Base-by-base conservation (phyloP, 1,140 invertebrate species). In the Mactra quadrangularis region DNA sequence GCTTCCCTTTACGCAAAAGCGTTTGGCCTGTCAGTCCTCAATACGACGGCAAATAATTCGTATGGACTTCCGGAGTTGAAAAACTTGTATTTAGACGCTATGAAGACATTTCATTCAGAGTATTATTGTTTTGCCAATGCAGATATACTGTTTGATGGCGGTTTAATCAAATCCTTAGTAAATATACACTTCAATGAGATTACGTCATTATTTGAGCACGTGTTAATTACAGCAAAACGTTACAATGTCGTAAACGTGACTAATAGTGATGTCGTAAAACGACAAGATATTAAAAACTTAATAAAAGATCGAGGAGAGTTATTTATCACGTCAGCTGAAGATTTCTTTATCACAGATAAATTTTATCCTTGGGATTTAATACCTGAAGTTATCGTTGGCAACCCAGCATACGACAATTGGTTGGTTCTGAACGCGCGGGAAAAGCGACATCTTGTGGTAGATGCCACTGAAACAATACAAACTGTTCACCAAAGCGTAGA, bases 61-160 rank as follows among this genome's bases (percentile, higher is more conserved):
- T n/a, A n/a, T n/a, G 86, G 86, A 15, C 47, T 72, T 22, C 86
- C 86, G 15, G 60, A 86, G 29, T 41, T 87, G 29, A 87, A 87
- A 50, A 35, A 82, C 41, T 86, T 87, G 86, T 87, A 76, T 41
- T 52, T 53, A 17, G 85, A 70, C 17, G 82, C 33, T 2, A 87
- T 81, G 31, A n/a, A 75, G 15, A 27, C 31, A 7, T 85, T 76
- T 50, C 45, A 83, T 27, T 85, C 87, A 1, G 71, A 47, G 19
- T 82, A 86, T 47, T 88, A 86, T 59, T 74, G 55, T n/a, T 88
- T 76, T 71, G 68, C 83, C 4, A 88, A 88, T 70, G 79, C 81
- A 2, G 87, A 88, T 72, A 82, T 88, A 1, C 68, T 88, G 15
- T 88, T 85, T 68, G 75, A 78, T 9, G 59, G 79, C 17, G 70